These are phyloP conservation scores for Sylvia atricapilla DNA, from an alignment of 2,113 vertebrate genomes.

Conservation along the genomic window DNA sequence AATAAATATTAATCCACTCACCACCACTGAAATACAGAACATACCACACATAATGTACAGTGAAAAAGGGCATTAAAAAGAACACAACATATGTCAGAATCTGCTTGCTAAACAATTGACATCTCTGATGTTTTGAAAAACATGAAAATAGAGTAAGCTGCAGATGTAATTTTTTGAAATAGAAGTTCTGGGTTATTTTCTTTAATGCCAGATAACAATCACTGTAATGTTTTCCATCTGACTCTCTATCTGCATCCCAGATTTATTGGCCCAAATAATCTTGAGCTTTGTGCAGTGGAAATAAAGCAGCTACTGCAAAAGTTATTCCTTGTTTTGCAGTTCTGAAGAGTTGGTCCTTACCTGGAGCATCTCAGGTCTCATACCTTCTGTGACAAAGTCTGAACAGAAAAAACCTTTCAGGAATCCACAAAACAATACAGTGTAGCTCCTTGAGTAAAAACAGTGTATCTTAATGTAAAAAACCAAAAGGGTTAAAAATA, in stretches of 20 bases:
- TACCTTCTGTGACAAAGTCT: neutral
- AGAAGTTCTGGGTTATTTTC: neutral
- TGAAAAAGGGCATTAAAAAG: neutral
- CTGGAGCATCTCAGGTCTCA: neutral
- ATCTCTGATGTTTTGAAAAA: neutral
- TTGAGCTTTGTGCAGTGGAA: neutral
- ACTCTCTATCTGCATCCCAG: neutral
- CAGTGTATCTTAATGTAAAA: neutral
- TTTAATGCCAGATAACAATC: neutral
- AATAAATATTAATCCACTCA: neutral
- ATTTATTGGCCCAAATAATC: neutral
- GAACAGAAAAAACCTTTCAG: neutral
- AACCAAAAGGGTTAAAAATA: neutral
- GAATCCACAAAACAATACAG: neutral
- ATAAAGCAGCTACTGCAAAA: neutral
- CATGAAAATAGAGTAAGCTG: neutral
- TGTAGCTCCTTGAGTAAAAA: neutral
- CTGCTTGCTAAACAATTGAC: neutral
- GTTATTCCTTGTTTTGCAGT: neutral
- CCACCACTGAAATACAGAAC: neutral
- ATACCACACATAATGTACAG: neutral
- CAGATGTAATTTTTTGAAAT: neutral
- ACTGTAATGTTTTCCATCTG: slow-evolving; percentile 2
- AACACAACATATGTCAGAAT: neutral
- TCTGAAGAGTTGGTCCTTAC: neutral